phyloP scores from a whole-genome alignment of 2,888 invertebrate species.

The Nomada fucata region DNA sequence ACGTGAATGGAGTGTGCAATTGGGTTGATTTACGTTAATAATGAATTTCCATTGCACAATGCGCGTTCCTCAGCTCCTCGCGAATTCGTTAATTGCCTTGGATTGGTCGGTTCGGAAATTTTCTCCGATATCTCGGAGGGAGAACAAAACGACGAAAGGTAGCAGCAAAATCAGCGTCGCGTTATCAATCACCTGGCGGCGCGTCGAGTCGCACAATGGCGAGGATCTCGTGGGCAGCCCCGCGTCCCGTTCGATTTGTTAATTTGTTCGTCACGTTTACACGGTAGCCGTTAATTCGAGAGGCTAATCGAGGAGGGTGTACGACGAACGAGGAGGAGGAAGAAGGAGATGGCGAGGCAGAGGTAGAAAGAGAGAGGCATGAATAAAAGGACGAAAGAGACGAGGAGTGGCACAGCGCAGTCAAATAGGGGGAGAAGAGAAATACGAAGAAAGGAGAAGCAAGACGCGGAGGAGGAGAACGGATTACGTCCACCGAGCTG shows the following conservation, averaged over 20 bases:
- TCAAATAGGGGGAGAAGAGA: conserved; percentile 9
- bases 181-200: not conserved
- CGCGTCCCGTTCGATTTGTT: conserved; percentile 58
- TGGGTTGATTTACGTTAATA: conserved; percentile 36
- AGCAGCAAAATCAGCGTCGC: not conserved
- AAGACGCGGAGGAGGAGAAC: conserved; percentile 24
- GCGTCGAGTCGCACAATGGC: not conserved
- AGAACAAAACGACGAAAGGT: too few species aligned
- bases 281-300: conserved; percentile 62
- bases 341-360: not conserved
- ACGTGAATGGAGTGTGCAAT: conserved; percentile 47
- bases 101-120: too few species aligned
- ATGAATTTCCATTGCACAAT: conserved; percentile 16
- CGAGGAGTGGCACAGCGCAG: not conserved
- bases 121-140: too few species aligned
- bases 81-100: conserved; percentile 9
- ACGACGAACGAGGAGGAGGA: conserved; percentile 31
- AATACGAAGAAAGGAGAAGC: not conserved
- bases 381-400: conserved; percentile 9
- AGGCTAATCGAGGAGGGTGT: conserved; percentile 50
- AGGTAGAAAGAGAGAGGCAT: not conserved
- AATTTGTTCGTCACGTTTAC: conserved; percentile 59
- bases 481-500: conserved; percentile 63
- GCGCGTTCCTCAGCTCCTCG: not conserved
- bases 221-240: conserved; percentile 6